phyloP scores from a whole-genome alignment of 2,888 invertebrate species.

The Automeris io region DNA sequence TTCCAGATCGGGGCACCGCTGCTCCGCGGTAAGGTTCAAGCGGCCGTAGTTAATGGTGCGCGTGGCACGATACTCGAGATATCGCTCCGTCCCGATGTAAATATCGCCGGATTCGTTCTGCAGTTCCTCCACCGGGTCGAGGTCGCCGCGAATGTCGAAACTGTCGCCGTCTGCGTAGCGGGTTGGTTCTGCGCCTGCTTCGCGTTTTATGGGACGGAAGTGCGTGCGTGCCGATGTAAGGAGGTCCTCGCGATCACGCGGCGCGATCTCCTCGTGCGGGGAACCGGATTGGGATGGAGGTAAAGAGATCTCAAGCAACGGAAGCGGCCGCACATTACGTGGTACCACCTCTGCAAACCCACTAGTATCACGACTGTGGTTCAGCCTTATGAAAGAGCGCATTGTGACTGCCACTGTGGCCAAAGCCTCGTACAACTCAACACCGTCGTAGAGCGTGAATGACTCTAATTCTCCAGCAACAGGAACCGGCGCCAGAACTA shows the following conservation, averaged over 20 bases:
- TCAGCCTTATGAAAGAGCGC: conserved; percentile 76
- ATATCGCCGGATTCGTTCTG: conserved; percentile 81
- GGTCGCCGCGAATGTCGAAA: conserved; percentile 80
- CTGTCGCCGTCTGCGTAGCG: conserved; percentile 83
- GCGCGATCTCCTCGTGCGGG: conserved; percentile 21
- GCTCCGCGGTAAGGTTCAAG: conserved; percentile 47
- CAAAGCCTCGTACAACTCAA: conserved; percentile 57
- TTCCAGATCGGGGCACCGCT: conserved; percentile 51
- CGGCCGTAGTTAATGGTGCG: conserved; percentile 59
- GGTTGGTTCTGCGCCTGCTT: conserved; percentile 44
- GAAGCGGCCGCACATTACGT: conserved; percentile 72
- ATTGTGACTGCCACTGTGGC: conserved; percentile 52
- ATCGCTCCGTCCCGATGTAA: conserved; percentile 75
- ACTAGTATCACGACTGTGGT: conserved; percentile 79
- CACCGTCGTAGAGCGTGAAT: conserved; percentile 53
- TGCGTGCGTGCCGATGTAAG: conserved; percentile 88
- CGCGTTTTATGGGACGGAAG: conserved; percentile 87
- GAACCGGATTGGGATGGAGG: conserved; percentile 18
- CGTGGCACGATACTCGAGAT: conserved; percentile 69
- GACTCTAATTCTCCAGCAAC: conserved; percentile 35
- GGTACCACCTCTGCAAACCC: conserved; percentile 78
- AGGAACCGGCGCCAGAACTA: conserved; percentile 28
- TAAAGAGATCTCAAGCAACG: conserved; percentile 30
- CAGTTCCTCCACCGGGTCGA: conserved; percentile 80
- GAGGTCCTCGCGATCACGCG: conserved; percentile 78